Percentiles rank a stretch among this genome's conserved stretches.
These are phyloP conservation scores for Seira ritae DNA, from an alignment of 2,888 invertebrate species.

Conservation along the genomic window DNA sequence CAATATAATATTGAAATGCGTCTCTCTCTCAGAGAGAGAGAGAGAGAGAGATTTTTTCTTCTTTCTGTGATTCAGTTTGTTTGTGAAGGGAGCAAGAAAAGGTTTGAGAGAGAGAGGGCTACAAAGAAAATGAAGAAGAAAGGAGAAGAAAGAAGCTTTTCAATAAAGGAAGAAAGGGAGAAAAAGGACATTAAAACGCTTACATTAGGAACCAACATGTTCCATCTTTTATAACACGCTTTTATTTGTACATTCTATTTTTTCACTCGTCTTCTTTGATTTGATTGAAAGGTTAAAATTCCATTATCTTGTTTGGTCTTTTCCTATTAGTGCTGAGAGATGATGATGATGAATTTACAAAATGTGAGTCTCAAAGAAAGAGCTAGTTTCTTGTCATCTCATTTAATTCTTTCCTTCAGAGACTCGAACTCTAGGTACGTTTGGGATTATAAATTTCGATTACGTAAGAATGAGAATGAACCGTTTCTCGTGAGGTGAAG, in stretches of 20 bases:
- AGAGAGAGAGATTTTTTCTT: slow-evolving; percentile 15
- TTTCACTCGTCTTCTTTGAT: slow-evolving; percentile 22
- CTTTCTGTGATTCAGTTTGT: slow-evolving; percentile 16
- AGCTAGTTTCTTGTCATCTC: too few species aligned
- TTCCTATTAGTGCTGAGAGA: too few species aligned
- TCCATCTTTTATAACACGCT: not conserved
- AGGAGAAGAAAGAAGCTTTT: not conserved
- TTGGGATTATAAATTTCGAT: too few species aligned
- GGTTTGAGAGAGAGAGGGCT: too few species aligned
- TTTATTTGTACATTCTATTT: slow-evolving; percentile 4
- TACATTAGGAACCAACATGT: not conserved
- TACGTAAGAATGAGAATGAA: too few species aligned
- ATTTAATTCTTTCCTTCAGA: too few species aligned
- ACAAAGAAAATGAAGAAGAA: not conserved
- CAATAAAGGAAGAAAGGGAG: not conserved
- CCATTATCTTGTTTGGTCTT: slow-evolving; percentile 13
- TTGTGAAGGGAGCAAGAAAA: slow-evolving; percentile 14
- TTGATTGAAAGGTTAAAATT: slow-evolving; percentile 49
- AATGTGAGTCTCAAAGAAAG: too few species aligned
- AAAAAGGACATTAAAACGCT: not conserved
- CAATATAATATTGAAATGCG: slow-evolving; percentile 23
- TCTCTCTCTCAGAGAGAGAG: too few species aligned
- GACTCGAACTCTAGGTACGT: too few species aligned
- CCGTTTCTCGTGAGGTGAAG: too few species aligned
- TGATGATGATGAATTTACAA: too few species aligned